Evolutionary conservation across 2,797 vertebrate genomes (phyloP), one percentile per base, ranked within the genome.

Genomic region (Nyctalus aviator): DNA sequence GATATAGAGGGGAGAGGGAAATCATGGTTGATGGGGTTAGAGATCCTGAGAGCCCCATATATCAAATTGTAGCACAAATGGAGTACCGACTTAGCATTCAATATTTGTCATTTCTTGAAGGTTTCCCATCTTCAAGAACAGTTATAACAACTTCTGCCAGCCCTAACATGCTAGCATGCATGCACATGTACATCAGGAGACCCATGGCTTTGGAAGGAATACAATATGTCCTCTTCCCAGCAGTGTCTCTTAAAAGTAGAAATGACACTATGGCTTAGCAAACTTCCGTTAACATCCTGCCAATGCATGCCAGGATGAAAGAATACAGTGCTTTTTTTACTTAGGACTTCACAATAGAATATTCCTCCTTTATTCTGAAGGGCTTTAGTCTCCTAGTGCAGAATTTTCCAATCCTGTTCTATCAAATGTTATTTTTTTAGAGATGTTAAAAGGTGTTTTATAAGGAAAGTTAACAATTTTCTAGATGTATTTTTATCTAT

Each of bases 41-140:
- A 62, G 18, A 41, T 64, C 32, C 25, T 14, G 27, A 84, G 25
- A 66, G 4, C 1, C 23, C 23, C 32, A 35, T n/a, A 20, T n/a
- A 32, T 64, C 27, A 73, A 48, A 88, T 32, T 82, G 30, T 20
- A 82, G 62, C n/a, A 87, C 27, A 82, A 57, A 37, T 27, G 3
- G 37, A 88, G 1, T 27, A 62, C 7, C 68, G n/a, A 91, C 14
- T 23, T 79, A 8, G 53, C 69, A 79, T 82, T 48, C 72, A 79
- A 27, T 68, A 21, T 57, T 76, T 2, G 73, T 83, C 30, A 78
- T 62, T 96, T 53, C 55, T 71, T 91, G 30, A 94, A 81, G 14
- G 18, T 66, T 57, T 20, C 68, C 21, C 18, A 32, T 83, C 18
- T 68, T 84, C 8, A 95, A 84, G 17, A 71, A 83, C 5, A 86